Conservation (phyloP, 2,113 vertebrate genomes). For the Brachypodius melanocephalos region DNA sequence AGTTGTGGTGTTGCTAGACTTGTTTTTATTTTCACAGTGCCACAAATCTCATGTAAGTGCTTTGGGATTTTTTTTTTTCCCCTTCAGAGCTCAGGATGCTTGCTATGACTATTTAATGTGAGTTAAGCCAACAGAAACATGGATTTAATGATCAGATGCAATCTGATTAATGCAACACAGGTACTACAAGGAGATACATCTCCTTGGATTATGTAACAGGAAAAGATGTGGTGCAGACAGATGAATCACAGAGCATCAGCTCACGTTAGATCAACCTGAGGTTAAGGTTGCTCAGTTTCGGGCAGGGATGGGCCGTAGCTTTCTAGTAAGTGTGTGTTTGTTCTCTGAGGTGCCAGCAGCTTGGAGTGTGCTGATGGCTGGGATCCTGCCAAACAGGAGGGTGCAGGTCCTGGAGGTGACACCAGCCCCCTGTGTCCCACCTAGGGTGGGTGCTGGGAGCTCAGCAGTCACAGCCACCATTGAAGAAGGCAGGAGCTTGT, state of each 20-base stretch:
- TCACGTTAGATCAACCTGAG: neutral
- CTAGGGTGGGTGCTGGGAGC: rapidly evolving
- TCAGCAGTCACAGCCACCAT: rapidly evolving
- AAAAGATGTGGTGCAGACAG: neutral
- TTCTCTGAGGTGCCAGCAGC: neutral
- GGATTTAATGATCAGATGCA: neutral
- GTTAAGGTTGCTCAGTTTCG: neutral
- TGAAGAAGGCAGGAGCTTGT: neutral
- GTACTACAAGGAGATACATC: neutral
- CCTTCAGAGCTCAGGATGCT: neutral
- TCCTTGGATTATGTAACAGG: slow-evolving; percentile 8
- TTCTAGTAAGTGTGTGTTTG: neutral
- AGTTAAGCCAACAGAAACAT: neutral
- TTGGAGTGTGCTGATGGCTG: neutral
- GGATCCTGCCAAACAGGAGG: neutral
- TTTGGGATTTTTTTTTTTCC: neutral
- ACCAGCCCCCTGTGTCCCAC: no score
- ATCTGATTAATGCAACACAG: neutral
- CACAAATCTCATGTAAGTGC: neutral
- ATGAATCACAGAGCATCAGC: neutral
- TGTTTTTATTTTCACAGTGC: neutral
- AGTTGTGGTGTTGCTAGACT: neutral
- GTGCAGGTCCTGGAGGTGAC: neutral
- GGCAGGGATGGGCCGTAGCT: neutral
- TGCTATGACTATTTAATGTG: neutral